Conservation (phyloP, 2,888 invertebrate genomes). For the Ecdyonurus torrentis region DNA sequence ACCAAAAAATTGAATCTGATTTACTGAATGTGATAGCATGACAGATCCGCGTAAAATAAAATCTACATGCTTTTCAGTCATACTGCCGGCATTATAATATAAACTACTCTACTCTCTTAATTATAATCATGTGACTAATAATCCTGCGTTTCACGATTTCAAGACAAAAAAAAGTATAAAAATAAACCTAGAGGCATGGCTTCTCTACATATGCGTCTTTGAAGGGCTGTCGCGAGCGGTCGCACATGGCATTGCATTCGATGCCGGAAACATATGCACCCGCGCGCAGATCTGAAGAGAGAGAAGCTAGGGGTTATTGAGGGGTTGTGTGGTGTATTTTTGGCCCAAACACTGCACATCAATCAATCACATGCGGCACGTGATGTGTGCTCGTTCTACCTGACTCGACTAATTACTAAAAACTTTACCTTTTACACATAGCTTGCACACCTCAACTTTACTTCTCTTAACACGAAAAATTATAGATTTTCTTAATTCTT, state of each 20-base stretch:
- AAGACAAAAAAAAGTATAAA: background rate
- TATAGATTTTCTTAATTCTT: background rate
- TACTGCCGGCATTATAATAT: no score
- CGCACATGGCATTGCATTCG: no score
- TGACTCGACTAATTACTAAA: background rate
- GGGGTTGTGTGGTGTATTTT: no score
- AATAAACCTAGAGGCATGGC: background rate
- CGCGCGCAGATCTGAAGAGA: no score
- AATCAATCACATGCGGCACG: background rate
- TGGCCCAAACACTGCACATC: background rate
- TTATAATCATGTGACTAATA: no score
- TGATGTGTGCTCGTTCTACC: background rate
- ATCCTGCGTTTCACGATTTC: no score
- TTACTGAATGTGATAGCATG: no score
- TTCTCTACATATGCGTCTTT: background rate
- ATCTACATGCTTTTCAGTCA: no score
- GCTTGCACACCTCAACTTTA: background rate
- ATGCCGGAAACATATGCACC: background rate
- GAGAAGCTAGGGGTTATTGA: no score
- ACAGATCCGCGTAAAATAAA: no score
- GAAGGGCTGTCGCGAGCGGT: background rate
- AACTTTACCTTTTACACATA: background rate
- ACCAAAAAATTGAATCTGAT: no score
- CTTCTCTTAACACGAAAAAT: background rate
- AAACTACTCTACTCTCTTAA: no score